phyloP scores from a whole-genome alignment of 2,888 invertebrate species.

The Patella ulyssiponensis region DNA sequence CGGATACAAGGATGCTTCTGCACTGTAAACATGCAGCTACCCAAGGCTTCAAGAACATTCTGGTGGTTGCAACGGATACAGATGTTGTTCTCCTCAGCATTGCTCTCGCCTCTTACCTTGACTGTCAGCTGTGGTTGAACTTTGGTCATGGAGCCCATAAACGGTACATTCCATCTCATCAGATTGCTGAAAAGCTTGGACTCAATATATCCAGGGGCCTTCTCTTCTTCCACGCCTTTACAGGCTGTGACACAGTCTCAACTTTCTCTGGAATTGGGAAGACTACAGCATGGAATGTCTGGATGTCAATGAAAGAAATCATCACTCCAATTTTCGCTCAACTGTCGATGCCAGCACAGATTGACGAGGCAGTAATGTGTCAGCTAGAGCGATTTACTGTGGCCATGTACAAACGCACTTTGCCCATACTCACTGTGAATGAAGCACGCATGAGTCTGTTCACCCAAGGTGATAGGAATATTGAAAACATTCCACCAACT shows the following conservation, averaged over 20 bases:
- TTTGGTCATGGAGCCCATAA: no score
- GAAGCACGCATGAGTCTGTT: neutral
- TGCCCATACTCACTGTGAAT: neutral
- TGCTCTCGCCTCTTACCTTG: no score
- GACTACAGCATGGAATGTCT: neutral
- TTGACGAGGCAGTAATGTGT: neutral
- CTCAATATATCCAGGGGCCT: neutral
- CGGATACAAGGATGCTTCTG: neutral
- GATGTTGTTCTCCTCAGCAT: no score
- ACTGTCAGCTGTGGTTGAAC: no score
- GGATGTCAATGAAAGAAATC: neutral
- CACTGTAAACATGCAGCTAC: neutral
- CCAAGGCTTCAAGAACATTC: no score
- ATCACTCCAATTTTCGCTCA: neutral
- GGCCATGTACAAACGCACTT: slow-evolving; percentile 2
- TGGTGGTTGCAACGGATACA: no score
- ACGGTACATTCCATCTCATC: no score
- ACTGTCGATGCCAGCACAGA: neutral
- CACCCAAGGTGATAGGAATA: slow-evolving; percentile 7
- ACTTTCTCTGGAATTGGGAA: neutral
- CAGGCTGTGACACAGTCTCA: neutral
- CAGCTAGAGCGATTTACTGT: slow-evolving; percentile 4
- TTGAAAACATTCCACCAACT: slow-evolving; percentile 16
- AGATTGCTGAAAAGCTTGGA: no score
- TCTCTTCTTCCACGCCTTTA: neutral